Evolutionary conservation across 2,888 invertebrate species (phyloP), one percentile per base, ranked within the genome.

Genomic region (Pristionchus fissidentatus): DNA sequence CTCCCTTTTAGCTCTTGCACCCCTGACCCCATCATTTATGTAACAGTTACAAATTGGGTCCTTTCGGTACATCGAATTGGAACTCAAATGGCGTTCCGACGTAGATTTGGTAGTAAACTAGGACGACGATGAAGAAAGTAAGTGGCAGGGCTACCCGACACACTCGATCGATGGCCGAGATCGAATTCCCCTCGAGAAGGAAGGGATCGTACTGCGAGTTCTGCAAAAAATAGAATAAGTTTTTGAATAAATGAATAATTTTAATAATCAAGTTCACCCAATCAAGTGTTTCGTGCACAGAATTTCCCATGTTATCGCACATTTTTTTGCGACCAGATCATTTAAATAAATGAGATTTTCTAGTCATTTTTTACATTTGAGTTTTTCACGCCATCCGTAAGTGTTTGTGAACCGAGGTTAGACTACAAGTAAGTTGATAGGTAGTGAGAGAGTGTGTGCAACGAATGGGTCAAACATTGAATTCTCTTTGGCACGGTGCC

Each of bases 51-150:
- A 75, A 46, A 22, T 29, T n/a, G 26, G 78, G 78, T 38, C 78
- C 78, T 55, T 29, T 3, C n/a, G 78, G 52, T 3, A 32, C 52
- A 3, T 88, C 86, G 62, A 89, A 88, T 35, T 87, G 60, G 77
- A 89, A 89, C 5, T 85, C 78, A 26, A 85, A 87, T 3, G 87
- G 84, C 19, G 85, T 83, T 35, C 87, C 87, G 38, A 89, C 88
- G 85, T 89, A 89, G 78, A 89, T 87, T 35, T 88, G 95, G 95
- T 96, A 96, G 92, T 96, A 96, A 92, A 95, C 95, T 84, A 95
- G 93, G 92, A 96, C 96, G 88, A 96, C 95, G 19, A 95, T 93
- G 4, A 95, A 92, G 93, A 96, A 96, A 70, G 95, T 94, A 82
- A 95, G 90, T 0, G 96, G 96, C 92, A 96, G 96, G 43, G 95